Evolutionary conservation across 2,113 vertebrate genomes (phyloP).

Genomic region (Lynx canadensis): DNA sequence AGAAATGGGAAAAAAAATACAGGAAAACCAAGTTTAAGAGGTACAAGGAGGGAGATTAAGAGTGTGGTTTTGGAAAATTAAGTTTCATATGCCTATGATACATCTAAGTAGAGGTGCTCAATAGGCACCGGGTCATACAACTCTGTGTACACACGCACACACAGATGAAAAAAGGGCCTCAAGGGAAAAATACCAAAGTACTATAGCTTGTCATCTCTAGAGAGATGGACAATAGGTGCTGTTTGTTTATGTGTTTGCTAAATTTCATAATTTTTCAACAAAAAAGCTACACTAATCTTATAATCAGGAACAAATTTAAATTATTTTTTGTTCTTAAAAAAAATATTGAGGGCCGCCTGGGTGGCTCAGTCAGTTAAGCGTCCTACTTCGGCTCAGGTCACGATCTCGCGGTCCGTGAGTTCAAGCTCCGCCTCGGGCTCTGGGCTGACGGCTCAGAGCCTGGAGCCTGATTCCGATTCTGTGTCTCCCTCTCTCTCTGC

Average conservation of each 20-base stretch:
- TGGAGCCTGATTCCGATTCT: no score
- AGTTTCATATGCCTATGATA: background rate
- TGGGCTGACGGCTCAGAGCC: no score
- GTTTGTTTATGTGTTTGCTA: background rate
- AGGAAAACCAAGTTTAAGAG: background rate
- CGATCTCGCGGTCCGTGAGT: no score
- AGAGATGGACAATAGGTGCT: background rate
- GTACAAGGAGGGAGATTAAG: background rate
- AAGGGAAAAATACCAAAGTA: conserved; percentile 39
- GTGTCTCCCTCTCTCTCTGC: no score
- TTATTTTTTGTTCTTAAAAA: conserved; percentile 7
- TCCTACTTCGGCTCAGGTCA: no score
- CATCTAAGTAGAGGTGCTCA: background rate
- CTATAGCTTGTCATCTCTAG: background rate
- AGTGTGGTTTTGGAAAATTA: background rate
- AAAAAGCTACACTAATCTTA: background rate
- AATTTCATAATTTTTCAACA: background rate
- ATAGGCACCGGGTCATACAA: background rate
- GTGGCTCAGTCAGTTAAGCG: no score
- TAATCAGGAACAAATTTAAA: background rate
- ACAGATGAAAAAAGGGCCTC: background rate
- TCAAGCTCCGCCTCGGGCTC: no score
- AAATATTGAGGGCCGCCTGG: background rate
- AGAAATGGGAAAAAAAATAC: background rate
- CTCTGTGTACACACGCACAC: background rate